Conservation (phyloP, 1,140 invertebrate species). For the Tetramorium simillimum region DNA sequence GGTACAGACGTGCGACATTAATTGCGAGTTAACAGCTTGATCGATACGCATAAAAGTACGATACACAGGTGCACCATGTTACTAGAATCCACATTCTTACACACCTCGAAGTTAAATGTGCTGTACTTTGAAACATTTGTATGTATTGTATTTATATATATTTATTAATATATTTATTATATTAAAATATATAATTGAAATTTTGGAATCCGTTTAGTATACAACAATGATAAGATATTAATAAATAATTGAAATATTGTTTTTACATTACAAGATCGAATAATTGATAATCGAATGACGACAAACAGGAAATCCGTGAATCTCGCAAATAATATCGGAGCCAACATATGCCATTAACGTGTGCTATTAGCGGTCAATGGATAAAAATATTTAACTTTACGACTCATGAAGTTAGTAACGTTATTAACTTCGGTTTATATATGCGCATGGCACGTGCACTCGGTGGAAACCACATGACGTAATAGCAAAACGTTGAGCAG, state of each 20-base stretch:
- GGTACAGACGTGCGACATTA: conserved; percentile 5
- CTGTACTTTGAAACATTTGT: neutral
- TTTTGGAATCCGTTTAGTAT: neutral
- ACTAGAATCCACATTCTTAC: conserved; percentile 12
- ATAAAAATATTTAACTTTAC: conserved; percentile 49
- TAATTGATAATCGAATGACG: neutral
- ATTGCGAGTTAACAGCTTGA: conserved; percentile 48
- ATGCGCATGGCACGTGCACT: conserved; percentile 24
- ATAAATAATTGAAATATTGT: conserved; percentile 9
- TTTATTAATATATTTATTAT: conserved; percentile 5
- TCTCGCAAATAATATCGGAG: conserved; percentile 14
- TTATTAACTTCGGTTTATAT: conserved; percentile 47
- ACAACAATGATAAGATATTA: neutral
- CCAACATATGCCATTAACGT: neutral
- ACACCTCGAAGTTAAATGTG: neutral
- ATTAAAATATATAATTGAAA: neutral
- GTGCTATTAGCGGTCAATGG: neutral
- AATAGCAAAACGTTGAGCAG: conserved; percentile 32
- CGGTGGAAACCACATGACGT: conserved; percentile 27
- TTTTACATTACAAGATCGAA: neutral
- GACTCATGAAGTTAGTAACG: conserved; percentile 23
- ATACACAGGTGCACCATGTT: conserved; percentile 9
- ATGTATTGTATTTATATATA: neutral
- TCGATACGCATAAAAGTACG: conserved; percentile 43
- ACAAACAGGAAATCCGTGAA: conserved; percentile 8